These are phyloP conservation scores for Drosophila sulfurigaster DNA, from an alignment of 1,140 invertebrate species.

Conservation along the genomic window DNA sequence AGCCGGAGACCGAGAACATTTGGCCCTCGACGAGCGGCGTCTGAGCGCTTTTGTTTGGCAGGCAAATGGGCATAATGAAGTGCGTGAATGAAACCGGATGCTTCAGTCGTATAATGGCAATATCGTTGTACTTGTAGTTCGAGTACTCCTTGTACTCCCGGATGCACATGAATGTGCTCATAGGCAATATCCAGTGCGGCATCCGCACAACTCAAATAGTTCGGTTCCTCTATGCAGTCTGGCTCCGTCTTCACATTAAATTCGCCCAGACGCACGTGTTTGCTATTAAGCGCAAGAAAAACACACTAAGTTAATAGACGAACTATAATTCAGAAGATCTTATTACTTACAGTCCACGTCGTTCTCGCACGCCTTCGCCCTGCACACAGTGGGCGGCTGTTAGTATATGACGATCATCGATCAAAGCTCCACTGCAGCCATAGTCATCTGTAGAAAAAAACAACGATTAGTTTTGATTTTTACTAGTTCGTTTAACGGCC, in stretches of 20 bases:
- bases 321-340: background rate
- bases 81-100: constrained; percentile 90
- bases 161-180: constrained; percentile 84
- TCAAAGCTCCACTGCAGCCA: constrained; percentile 87
- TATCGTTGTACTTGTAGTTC: constrained; percentile 87
- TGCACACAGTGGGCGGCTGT: constrained; percentile 95
- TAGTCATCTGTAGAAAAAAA: constrained; percentile 65
- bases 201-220: constrained; percentile 81
- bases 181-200: constrained; percentile 78
- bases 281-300: constrained; percentile 60
- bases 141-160: constrained; percentile 81
- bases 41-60: constrained; percentile 86
- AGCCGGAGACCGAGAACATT: constrained; percentile 91
- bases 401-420: constrained; percentile 87
- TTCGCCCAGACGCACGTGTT: constrained; percentile 87
- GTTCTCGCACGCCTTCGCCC: constrained; percentile 84
- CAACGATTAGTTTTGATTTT: background rate
- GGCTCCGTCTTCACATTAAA: constrained; percentile 86
- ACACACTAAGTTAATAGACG: background rate
- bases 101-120: constrained; percentile 91
- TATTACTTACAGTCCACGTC: constrained; percentile 70
- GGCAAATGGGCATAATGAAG: constrained; percentile 91
- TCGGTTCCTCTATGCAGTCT: constrained; percentile 86
- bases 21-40: constrained; percentile 85
- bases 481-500: too few relatives aligned